Evolutionary conservation across 1,140 invertebrate genomes (phyloP), one percentile per base, ranked within the genome.

Genomic region (Copidosoma floridanum): DNA sequence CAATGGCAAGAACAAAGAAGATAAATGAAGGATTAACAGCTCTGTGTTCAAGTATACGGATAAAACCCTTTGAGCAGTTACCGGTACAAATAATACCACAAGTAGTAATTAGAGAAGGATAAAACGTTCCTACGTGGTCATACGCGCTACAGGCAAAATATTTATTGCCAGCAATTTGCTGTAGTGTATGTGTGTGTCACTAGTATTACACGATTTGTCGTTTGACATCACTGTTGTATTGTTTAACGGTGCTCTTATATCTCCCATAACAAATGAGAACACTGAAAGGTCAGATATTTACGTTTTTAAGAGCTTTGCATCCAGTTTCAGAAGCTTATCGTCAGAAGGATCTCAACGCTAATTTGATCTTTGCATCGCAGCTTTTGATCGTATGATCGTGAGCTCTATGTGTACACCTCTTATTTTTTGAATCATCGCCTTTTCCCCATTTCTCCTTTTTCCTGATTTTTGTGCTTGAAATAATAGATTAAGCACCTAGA

Each of bases 221-320:
- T n/a, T n/a, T n/a, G n/a, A n/a, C n/a, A n/a, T n/a, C n/a, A n/a
- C n/a, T n/a, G n/a, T n/a, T n/a, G n/a, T n/a, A n/a, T n/a, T n/a
- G n/a, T n/a, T n/a, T n/a, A n/a, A n/a, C n/a, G n/a, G 18, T 35
- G 29, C 24, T 20, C 32, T 50, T 68, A 55, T 75, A 68, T 76
- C 70, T 82, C 80, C 27, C 82, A 90, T 88, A 71, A 86, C 89
- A 75, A 87, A 83, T 69, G 86, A 88, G 68, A 84, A 83, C 65
- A 89, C 88, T 12, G 75, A 82, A 53, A 82, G 89, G 65, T 90
- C 89, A 8, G 88, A 89, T 74, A 89, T 92, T 72, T 81, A 90
- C 67, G 88, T 89, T 24, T 90, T 90, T 81, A 90, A 89, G 81
- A 92, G 89, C 75, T 91, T 92, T 76, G 89, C 89, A 2, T 84